phyloP scores from a whole-genome alignment of 2,797 vertebrate genomes.

The Pseudochirops corinnae region DNA sequence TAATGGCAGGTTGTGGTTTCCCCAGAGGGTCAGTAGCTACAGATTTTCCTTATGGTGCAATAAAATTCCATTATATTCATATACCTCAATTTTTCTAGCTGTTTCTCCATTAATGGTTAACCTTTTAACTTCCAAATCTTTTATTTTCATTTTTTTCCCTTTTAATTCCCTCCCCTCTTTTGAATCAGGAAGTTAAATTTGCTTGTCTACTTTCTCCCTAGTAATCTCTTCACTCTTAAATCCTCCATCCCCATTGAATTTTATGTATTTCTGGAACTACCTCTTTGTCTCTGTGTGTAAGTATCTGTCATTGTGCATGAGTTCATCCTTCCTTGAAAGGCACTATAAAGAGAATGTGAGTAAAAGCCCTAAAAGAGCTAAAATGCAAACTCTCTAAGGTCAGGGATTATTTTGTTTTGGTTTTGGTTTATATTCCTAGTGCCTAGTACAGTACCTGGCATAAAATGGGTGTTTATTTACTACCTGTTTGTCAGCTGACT shows the following conservation, averaged over 20 bases:
- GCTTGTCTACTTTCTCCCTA: background rate
- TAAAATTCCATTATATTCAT: background rate
- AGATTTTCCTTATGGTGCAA: background rate
- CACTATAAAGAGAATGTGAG: background rate
- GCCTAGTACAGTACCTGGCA: background rate
- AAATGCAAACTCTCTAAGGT: background rate
- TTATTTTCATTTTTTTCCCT: background rate
- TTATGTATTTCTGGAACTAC: background rate
- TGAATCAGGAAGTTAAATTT: background rate
- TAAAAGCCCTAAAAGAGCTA: background rate
- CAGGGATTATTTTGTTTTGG: background rate
- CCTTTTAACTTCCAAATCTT: background rate
- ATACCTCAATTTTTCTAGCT: background rate
- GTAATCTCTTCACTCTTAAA: background rate
- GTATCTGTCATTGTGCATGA: background rate
- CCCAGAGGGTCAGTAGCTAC: too few relatives aligned
- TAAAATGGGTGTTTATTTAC: background rate
- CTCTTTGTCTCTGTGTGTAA: background rate
- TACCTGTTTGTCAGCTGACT: background rate
- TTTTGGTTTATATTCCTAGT: background rate
- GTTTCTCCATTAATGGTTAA: background rate
- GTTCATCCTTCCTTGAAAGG: background rate
- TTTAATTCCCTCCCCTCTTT: background rate
- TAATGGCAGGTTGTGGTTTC: too few relatives aligned
- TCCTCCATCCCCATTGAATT: background rate